Evolutionary conservation across 2,888 invertebrate species (phyloP), one percentile per base, ranked within the genome.

Genomic region (Apotomis capreana): DNA sequence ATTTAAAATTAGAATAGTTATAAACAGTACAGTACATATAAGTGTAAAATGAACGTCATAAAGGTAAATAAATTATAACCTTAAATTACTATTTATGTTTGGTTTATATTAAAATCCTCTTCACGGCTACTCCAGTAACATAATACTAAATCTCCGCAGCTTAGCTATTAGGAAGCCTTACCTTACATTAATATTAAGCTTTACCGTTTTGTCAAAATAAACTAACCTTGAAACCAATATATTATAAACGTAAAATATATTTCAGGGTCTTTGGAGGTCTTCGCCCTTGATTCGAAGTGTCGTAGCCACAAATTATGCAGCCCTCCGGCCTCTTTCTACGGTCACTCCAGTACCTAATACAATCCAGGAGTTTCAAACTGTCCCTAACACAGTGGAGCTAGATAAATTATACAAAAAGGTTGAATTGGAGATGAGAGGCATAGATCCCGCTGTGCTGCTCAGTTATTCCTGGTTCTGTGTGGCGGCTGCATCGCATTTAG

Each of bases 381-480:
- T 82, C 60, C 81, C 91, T 8, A 55, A 77, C 49, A n/a, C 79
- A 0, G 74, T 88, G 6, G 94, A 95, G 84, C 84, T 93, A 6
- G 98, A 98, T 82, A 97, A 96, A 87, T 92, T 99, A 54, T 98
- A 95, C 83, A 97, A 96, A 88, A 94, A 95, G 79, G 91, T 99
- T 8, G 97, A 97, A 86, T 84, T 99, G 73, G 98, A 99, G 92
- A 94, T 98, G 79, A 95, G 96, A 83, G 97, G 98, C 13, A 96
- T 98, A 82, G 99, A 99, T 86, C 95, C 95, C 2, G 97, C 96
- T 0, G 98, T 99, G 0, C 88, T 99, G 36, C 95, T 96, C 75
- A 99, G 98, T 90, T 99, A 98, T 85, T 95, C 96, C 12, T 95
- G 95, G 94, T 99, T 98, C 91, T 95, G 97, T 37, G 94, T 94